Base-by-base conservation (phyloP, 2,888 invertebrate species). In the Drosophila subsilvestris region DNA sequence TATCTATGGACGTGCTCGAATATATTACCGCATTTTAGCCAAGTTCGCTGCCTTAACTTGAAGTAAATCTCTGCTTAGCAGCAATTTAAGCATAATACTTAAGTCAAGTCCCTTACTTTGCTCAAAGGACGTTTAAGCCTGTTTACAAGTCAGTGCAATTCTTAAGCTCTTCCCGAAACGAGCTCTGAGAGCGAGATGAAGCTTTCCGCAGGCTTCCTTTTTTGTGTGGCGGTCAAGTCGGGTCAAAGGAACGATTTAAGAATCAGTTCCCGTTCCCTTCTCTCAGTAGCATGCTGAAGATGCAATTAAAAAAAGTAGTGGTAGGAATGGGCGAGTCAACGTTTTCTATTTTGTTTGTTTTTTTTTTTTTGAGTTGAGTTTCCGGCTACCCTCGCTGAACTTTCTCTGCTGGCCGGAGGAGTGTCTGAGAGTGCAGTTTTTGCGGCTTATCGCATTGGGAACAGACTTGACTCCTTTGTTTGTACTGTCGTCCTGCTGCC, bases 371-470 rank as follows among this genome's bases (percentile, higher is more conserved):
- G n/a, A n/a, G n/a, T n/a, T n/a, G n/a, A n/a, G n/a, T n/a, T n/a
- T 22, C 68, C 32, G 32, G 29, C 3, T 29, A 5, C 68, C 74
- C 68, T 62, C 65, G 69, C 74, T 60, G 29, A 32, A 54, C 54
- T 63, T 37, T 32, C 49, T 25, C 17, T n/a, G 61, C 37, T 25
- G 25, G 25, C 29, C 44, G 14, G 10, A 22, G 20, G n/a, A 42
- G 32, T 27, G 72, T 66, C 51, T 55, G 72, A 27, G 49, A 69
- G 53, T 71, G 69, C 69, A 71, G 42, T 70, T 48, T 20, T 76
- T 75, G 79, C 59, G 74, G 88, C 83, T 83, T 83, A 83, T 83
- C 83, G 75, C 73, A 70, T 69, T 71, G 68, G 59, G 63, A 58
- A 57, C 83, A 83, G 79, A 68, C 75, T 43, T 77, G 72, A 42